These are phyloP conservation scores for Listronotus bonariensis DNA, from an alignment of 1,140 invertebrate species.

Conservation along the genomic window DNA sequence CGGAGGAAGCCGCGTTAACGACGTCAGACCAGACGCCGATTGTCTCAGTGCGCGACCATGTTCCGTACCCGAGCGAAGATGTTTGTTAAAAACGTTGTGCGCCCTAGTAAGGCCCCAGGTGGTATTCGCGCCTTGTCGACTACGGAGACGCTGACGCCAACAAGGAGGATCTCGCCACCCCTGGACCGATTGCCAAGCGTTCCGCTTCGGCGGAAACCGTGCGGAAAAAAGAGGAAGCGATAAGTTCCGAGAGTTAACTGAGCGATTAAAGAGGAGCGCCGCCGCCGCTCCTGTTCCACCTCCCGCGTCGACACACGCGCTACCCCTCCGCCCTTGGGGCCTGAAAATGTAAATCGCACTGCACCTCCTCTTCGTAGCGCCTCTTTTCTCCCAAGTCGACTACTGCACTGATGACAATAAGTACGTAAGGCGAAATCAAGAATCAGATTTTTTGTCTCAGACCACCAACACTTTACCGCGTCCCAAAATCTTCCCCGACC, in stretches of 20 bases:
- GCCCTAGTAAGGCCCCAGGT: conserved; percentile 43
- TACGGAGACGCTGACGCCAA: conserved; percentile 38
- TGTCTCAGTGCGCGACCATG: conserved; percentile 46
- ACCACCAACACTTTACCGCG: conserved; percentile 40
- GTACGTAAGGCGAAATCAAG: conserved; percentile 48
- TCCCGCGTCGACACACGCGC: conserved; percentile 50
- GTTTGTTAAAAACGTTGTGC: conserved; percentile 47
- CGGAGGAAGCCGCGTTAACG: conserved; percentile 58
- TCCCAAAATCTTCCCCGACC: conserved; percentile 39
- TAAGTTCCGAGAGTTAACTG: conserved; percentile 74
- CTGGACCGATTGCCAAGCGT: conserved; percentile 78
- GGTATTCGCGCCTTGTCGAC: conserved; percentile 44
- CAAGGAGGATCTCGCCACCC: conserved; percentile 53
- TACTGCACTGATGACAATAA: conserved; percentile 60
- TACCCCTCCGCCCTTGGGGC: conserved; percentile 46
- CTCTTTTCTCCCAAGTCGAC: conserved; percentile 83
- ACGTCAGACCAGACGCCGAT: conserved; percentile 53
- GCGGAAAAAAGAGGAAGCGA: conserved; percentile 63
- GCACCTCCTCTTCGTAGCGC: conserved; percentile 73
- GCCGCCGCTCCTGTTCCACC: conserved; percentile 57
- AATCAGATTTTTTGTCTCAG: conserved; percentile 8
- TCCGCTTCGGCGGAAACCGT: conserved; percentile 72
- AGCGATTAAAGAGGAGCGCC: conserved; percentile 66
- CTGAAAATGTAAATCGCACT: conserved; percentile 33
- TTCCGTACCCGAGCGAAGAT: conserved; percentile 43